Evolutionary conservation across 1,140 invertebrate species (phyloP), one percentile per base, ranked within the genome.

Genomic region (Rhagoletis pomonella): DNA sequence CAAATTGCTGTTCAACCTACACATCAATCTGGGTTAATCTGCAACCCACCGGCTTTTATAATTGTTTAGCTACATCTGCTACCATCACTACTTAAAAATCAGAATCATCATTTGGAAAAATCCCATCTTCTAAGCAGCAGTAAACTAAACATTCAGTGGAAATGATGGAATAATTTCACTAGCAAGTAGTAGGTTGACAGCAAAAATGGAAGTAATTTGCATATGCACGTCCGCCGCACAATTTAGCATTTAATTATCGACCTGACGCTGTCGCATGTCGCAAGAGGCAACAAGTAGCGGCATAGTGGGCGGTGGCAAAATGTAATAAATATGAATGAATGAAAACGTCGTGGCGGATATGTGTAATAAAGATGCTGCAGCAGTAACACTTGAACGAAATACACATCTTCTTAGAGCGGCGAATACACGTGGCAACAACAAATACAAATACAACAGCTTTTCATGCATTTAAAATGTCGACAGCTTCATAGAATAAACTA

Each of bases 241-340:
- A 81, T 81, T 81, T 81, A 55, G 73, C 73, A 81, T 55, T 81
- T 81, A 81, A 81, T 81, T 81, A 81, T 81, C 47, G n/a, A 14
- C 47, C 55, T 55, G 73, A 50, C 6, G 64, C 64, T 67, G 64
- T 39, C 29, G 29, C 39, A 17, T 67, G 19, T n/a, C n/a, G 29
- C 19, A n/a, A 55, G 47, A 19, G 29, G 47, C 73, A 55, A 81
- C 47, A 81, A 55, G 55, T 81, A 55, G 73, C 42, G 73, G 47
- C 73, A 81, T 10, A 50, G 73, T 55, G 47, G 73, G 42, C 9
- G 73, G 73, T 47, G 17, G 10, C n/a, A 55, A 50, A 50, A 12
- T 44, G 39, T 47, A 17, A 73, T 47, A 73, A 77, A 17, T 19
- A 39, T 42, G 39, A 44, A 69, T 47, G 12, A n/a, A 42, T 39